Base-by-base conservation (phyloP, 1,140 invertebrate species). In the Thalassaphorura encarpata region DNA sequence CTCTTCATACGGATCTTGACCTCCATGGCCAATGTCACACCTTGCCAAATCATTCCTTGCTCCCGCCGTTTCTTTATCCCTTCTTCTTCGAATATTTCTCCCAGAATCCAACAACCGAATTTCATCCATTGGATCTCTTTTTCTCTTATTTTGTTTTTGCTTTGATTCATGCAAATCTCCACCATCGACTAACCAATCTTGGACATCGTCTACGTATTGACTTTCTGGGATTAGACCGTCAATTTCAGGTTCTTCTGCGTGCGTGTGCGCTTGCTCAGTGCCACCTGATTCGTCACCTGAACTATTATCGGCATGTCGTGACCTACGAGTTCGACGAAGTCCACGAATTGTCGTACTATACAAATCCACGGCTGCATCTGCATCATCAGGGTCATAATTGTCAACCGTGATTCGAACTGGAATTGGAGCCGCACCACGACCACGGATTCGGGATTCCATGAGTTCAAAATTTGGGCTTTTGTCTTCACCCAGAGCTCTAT, bases 371-470 rank as follows among this genome's bases (percentile, higher is more conserved):
- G 54, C 63, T 2, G 42, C 51, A 2, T 52, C 50, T 11, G 36
- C 57, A 36, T 60, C 43, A 27, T 62, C 42, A 3, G 61, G 60
- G 27, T 65, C 63, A 45, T 36, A 62, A n/a, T 60, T 46, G 46
- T 65, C 59, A 18, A 42, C 21, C n/a, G 23, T 33, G 16, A 59
- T 45, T 41, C 24, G 28, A 15, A 56, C 54, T n/a, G 53, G 61
- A 3, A n/a, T n/a, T n/a, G n/a, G n/a, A n/a, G n/a, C n/a, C n/a
- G n/a, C n/a, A n/a, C n/a, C n/a, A n/a, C n/a, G n/a, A n/a, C n/a
- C n/a, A n/a, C n/a, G n/a, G n/a, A n/a, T n/a, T n/a, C n/a, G n/a
- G n/a, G n/a, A n/a, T 43, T 40, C 41, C 31, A 61, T 39, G 15
- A 59, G 18, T 5, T 40, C 28, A 18, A 40, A 52, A 45, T 51